These are phyloP conservation scores for Metopia argyrocephala DNA, from an alignment of 2,888 invertebrate species.

Conservation along the genomic window DNA sequence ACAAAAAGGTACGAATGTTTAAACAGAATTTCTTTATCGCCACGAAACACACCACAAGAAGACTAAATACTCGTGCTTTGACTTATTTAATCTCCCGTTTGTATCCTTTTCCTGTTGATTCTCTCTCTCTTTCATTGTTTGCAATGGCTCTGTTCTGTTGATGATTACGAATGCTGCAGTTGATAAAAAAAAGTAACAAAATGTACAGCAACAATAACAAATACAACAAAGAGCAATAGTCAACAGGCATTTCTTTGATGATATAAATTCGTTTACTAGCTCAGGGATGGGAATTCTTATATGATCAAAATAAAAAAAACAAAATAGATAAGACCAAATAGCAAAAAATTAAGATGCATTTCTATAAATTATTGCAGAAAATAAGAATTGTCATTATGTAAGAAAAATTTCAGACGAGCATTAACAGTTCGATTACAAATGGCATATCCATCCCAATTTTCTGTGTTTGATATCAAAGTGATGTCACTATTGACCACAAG, in stretches of 20 bases:
- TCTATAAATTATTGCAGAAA: no score
- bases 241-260: slow-evolving; percentile 23
- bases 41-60: slow-evolving; percentile 73
- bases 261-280: background rate
- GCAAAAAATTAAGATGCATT: no score
- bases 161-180: background rate
- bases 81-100: no score
- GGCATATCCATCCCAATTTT: no score
- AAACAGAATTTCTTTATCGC: slow-evolving; percentile 77
- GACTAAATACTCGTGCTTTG: no score
- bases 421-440: no score
- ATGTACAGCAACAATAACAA: slow-evolving; percentile 23
- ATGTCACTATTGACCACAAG: no score
- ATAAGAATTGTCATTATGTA: no score
- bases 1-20: slow-evolving; percentile 49
- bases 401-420: no score
- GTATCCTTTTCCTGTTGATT: no score
- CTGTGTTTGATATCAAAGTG: no score
- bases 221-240: background rate
- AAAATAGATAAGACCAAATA: no score
- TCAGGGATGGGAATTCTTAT: background rate
- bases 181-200: background rate
- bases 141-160: background rate
- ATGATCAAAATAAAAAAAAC: background rate
- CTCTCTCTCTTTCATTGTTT: background rate